Evolutionary conservation across 2,797 vertebrate species (phyloP).

Genomic region (Anguilla anguilla): DNA sequence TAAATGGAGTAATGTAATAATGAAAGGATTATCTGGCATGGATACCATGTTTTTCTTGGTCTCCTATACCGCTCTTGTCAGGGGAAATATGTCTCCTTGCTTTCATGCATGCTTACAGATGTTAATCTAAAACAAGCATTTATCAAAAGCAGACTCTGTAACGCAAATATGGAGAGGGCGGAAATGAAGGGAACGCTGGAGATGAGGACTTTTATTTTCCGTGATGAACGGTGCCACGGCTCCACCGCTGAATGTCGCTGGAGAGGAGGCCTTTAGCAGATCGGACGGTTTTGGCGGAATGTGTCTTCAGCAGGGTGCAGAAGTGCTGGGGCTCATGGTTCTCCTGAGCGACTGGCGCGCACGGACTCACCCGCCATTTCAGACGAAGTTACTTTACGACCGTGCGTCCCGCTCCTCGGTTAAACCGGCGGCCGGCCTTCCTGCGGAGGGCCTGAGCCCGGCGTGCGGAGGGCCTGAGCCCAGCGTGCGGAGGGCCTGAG

Average conservation of each 20-base stretch:
- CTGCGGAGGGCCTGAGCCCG: too few relatives aligned
- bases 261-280: neutral
- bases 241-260: neutral
- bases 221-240: neutral
- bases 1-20: conserved; percentile 3
- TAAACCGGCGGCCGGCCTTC: neutral
- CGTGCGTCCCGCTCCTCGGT: neutral
- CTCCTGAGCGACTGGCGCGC: neutral
- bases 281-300: neutral
- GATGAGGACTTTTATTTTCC: neutral
- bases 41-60: conserved; percentile 14
- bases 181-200: neutral
- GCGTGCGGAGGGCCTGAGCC: too few relatives aligned
- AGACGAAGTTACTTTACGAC: neutral
- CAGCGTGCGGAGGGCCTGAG: too few relatives aligned
- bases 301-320: neutral
- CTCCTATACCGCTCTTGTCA: conserved; percentile 9
- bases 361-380: neutral
- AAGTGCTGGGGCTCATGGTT: neutral
- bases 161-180: neutral
- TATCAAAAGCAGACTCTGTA: conserved; percentile 14
- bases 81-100: neutral
- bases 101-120: conserved; percentile 12
- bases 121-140: conserved; percentile 18
- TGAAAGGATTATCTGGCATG: conserved; percentile 15